Base-by-base conservation (phyloP, 2,797 vertebrate genomes). In the Falco naumanni region DNA sequence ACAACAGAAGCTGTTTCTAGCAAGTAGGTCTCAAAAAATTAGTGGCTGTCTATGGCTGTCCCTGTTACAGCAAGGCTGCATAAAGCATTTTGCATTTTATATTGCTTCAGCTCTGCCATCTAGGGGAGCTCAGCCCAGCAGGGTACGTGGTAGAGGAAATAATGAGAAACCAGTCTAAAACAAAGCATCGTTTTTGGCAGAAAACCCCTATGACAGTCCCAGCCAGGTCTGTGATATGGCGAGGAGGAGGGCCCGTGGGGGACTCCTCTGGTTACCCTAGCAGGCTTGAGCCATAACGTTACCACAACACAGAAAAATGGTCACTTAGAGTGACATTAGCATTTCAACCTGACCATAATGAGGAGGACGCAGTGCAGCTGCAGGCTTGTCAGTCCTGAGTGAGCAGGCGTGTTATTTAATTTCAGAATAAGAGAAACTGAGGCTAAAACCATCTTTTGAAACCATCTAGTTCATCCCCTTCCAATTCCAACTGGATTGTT, bases 41-140 rank as follows among this genome's bases (percentile, higher is more conserved):
- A 51, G 59, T 29, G 31, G 37, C 47, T 84, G 50, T 11, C 43
- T 65, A 2, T 51, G 57, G 72, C 71, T 51, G 61, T 24, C 74
- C 54, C 11, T 45, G 20, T 59, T 63, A 29, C 66, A 66, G 83
- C 74, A 70, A 41, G 83, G 60, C 94, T 39, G 39, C n/a, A 17
- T n/a, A 28, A 70, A 92, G 51, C 60, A 22, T 82, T 93, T 77
- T 76, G 71, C 64, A 93, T 87, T 93, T 79, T 84, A 89, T 84
- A 83, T 96, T 74, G 60, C 81, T 96, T 90, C 90, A 80, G 91
- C 83, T 92, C 90, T 96, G 86, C 93, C 94, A 95, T 95, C 79
- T 89, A 94, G 90, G 95, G 90, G 88, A 95, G 60, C 80, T 93
- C 78, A 90, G 90, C 80, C 88, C 95, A 84, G 82, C n/a, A 61